phyloP scores from a whole-genome alignment of 2,797 vertebrate species.

The Argya squamiceps region DNA sequence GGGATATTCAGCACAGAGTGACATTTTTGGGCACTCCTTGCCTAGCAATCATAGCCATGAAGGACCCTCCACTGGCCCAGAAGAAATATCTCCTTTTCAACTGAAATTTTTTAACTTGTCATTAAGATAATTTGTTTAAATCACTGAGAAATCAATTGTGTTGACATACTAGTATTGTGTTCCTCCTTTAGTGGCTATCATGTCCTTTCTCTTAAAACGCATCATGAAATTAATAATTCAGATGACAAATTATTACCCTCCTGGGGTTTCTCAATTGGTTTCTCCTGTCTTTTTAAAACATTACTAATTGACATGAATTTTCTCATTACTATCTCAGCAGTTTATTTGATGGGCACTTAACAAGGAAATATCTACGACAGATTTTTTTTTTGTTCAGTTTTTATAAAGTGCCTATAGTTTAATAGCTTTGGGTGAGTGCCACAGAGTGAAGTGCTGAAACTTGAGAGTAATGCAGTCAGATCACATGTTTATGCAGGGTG shows the following conservation, averaged over 20 bases:
- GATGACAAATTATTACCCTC: conserved; percentile 26
- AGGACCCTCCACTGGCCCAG: background rate
- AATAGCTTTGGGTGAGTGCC: background rate
- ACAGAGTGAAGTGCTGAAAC: background rate
- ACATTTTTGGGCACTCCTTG: background rate
- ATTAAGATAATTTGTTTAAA: background rate
- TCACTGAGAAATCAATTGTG: background rate
- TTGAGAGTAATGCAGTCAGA: background rate
- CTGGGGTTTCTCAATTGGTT: conserved; percentile 3
- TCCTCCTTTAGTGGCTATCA: background rate
- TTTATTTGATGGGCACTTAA: background rate
- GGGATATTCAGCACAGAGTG: no score
- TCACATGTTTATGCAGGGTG: background rate
- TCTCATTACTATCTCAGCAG: background rate
- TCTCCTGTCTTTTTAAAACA: conserved; percentile 9
- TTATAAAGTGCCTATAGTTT: background rate
- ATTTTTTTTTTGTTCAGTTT: background rate
- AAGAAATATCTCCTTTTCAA: background rate
- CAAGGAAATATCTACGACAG: background rate
- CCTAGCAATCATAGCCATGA: background rate
- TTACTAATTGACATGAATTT: conserved; percentile 20
- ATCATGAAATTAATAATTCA: conserved; percentile 5
- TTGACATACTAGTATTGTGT: background rate
- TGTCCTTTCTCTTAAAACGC: background rate
- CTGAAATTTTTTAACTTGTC: background rate